These are phyloP conservation scores for Eunapius fragilis DNA, from an alignment of 37 sponge, comb jelly and placozoan species.

Conservation along the genomic window DNA sequence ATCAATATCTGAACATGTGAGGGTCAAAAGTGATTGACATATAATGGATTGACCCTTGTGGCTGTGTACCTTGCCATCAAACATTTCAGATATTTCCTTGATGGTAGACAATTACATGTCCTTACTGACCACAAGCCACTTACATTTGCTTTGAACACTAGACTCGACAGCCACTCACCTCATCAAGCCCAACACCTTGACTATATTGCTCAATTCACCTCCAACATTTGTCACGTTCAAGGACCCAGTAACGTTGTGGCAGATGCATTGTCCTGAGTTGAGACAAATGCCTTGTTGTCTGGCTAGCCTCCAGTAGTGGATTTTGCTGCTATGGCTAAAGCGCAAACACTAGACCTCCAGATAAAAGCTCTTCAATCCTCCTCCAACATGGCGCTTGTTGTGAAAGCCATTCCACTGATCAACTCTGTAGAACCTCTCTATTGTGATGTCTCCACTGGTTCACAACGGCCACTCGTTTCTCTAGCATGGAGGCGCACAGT, in stretches of 20 bases:
- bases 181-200: conserved; percentile 54
- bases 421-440: background rate
- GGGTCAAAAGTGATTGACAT: no score
- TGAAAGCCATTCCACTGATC: conserved; percentile 25
- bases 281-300: conserved; percentile 47
- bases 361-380: conserved; percentile 26
- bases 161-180: conserved; percentile 52
- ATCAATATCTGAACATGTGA: no score
- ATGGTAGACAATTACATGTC: conserved; percentile 66
- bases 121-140: conserved; percentile 74
- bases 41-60: no score
- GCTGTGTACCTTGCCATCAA: conserved; percentile 60
- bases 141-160: conserved; percentile 23
- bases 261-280: conserved; percentile 71
- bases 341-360: conserved; percentile 32
- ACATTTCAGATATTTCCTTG: conserved; percentile 65
- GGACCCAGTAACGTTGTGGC: conserved; percentile 58
- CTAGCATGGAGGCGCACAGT: conserved; percentile 34
- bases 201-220: conserved; percentile 66
- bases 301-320: conserved; percentile 20
- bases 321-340: conserved; percentile 35
- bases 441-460: conserved; percentile 65
- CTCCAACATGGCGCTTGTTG: conserved; percentile 7
- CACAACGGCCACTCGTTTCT: conserved; percentile 51
- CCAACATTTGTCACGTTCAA: conserved; percentile 53